Evolutionary conservation across 2,113 vertebrate genomes (phyloP), one percentile per base, ranked within the genome.

Genomic region (Murina feae): DNA sequence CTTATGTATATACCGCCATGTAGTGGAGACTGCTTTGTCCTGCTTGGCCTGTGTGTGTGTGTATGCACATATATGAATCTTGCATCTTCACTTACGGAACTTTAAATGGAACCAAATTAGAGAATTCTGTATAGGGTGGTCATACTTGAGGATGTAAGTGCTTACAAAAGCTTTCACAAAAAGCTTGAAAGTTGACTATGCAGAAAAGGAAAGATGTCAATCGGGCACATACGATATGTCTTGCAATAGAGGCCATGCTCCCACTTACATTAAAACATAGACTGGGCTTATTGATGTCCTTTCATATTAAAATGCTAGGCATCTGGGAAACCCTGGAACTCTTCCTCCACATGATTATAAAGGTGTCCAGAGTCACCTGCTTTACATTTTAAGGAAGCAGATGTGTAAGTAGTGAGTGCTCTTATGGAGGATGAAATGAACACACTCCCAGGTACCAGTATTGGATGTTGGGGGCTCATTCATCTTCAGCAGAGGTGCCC

Each of bases 261-360:
- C 71, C 37, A 51, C 95, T 96, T 94, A 95, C 16, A 79, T 80
- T 92, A 92, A 95, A 94, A 94, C 72, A 76, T 68, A 72, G 39
- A 68, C 32, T 9, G 12, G n/a, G 35, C n/a, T 94, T 83, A 86
- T 68, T 53, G 72, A 86, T 2, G 1, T 39, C 9, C 28, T 96
- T 96, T 93, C n/a, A 74, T 78, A 76, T 55, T 32, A 72, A 91
- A 85, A 72, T 25, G 1, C 9, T 69, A 55, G 37, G 21, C 37
- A 35, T 81, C 89, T 84, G 76, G 78, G 58, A 91, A 95, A 55
- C n/a, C 92, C 72, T 89, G 37, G 58, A 89, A 88, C 86, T 91
- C 66, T 85, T 93, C 71, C 20, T 93, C 71, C 17, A 12, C 42
- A 6, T 63, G 32, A 51, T 72, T 78, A 60, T 49, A 85, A 91